Evolutionary conservation across 2,797 vertebrate species (phyloP).

Genomic region (Phoxinus dragarum): DNA sequence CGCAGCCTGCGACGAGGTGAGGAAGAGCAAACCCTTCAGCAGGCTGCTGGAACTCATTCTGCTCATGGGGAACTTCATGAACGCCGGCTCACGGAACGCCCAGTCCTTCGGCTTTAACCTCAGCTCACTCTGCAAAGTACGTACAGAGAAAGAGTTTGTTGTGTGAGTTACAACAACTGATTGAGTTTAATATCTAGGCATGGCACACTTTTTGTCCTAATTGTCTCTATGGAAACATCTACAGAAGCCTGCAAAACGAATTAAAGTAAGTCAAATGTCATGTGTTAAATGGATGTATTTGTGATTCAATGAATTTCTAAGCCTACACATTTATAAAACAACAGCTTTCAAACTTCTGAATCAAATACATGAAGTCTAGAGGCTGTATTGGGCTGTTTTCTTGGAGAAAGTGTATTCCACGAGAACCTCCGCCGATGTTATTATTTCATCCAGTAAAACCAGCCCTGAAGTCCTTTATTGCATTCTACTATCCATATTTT

Average conservation of each 20-base stretch:
- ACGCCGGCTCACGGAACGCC: slow-evolving; percentile 94
- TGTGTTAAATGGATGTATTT: not conserved
- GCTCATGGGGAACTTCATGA: slow-evolving; percentile 98
- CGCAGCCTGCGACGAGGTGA: slow-evolving; percentile 92
- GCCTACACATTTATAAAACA: not conserved
- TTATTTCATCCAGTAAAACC: slow-evolving; percentile 16
- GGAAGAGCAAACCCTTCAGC: slow-evolving; percentile 89
- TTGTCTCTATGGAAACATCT: not conserved
- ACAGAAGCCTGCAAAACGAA: not conserved
- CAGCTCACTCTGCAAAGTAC: slow-evolving; percentile 96
- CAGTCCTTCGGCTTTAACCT: slow-evolving; percentile 94
- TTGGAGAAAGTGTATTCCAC: not conserved
- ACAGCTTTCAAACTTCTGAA: not conserved
- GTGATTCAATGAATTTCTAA: not conserved
- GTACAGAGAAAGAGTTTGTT: slow-evolving; percentile 61
- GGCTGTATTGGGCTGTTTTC: slow-evolving; percentile 12
- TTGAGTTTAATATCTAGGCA: not conserved
- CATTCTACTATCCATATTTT: not conserved
- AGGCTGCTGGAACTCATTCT: slow-evolving; percentile 92
- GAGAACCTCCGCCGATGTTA: not conserved
- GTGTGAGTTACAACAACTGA: not conserved
- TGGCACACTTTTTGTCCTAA: not conserved
- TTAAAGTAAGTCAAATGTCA: not conserved
- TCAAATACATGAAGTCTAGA: not conserved
- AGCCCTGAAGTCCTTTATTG: slow-evolving; percentile 23